These are phyloP conservation scores for Prolemur simus DNA, from an alignment of 2,113 vertebrate genomes.

Conservation along the genomic window DNA sequence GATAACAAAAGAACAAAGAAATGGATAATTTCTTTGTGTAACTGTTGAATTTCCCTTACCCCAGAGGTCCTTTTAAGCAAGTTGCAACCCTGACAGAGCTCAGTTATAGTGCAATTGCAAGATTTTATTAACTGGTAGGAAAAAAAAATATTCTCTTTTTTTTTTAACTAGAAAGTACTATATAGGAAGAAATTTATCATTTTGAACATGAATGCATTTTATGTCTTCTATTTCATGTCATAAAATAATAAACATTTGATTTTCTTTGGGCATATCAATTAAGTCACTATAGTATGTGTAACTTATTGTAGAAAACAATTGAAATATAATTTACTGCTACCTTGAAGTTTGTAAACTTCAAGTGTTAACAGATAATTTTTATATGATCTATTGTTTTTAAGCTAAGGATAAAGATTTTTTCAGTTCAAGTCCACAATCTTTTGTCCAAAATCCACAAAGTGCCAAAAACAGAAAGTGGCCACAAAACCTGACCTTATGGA, in stretches of 20 bases:
- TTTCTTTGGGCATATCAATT: not conserved
- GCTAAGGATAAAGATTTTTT: not conserved
- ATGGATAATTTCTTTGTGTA: not conserved
- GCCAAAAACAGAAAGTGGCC: not conserved
- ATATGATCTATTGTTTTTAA: not conserved
- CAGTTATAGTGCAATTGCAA: not conserved
- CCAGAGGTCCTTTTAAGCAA: not conserved
- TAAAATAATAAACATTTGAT: not conserved
- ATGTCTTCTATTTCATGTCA: not conserved
- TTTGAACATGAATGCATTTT: slow-evolving; percentile 44
- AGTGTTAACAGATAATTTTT: not conserved
- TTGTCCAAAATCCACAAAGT: not conserved
- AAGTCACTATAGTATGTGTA: not conserved
- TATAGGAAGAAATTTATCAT: not conserved
- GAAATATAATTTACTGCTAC: not conserved
- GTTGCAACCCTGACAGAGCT: not conserved
- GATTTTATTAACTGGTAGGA: slow-evolving; percentile 3
- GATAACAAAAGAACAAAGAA: not conserved
- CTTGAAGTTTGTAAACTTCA: slow-evolving; percentile 35
- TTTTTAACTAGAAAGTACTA: not conserved
- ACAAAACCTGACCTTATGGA: not conserved
- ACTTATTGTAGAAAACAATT: not conserved
- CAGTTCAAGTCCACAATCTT: not conserved
- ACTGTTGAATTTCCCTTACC: not conserved
- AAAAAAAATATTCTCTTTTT: not conserved